A percentile compares a stretch with the other conserved stretches of the same genome.
phyloP scores from a whole-genome alignment of 1,140 invertebrate species.

The Saccostrea echinata region DNA sequence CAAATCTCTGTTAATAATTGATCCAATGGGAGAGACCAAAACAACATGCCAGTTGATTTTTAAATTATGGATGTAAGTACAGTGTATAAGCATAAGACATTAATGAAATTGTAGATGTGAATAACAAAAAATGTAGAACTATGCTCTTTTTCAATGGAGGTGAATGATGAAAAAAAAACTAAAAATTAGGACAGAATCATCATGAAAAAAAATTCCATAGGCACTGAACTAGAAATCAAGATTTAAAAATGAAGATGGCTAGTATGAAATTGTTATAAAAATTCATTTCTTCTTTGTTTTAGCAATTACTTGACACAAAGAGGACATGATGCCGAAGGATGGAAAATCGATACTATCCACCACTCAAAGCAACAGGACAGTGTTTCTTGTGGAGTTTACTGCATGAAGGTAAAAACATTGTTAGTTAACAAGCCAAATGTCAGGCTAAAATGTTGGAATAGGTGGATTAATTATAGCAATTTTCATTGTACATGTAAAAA shows the following conservation, averaged over 20 bases:
- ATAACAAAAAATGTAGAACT: background rate
- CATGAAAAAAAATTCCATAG: too few relatives aligned
- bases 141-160: too few relatives aligned
- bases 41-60: slow-evolving; percentile 7
- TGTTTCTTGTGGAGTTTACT: background rate
- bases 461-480: too few relatives aligned
- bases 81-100: background rate
- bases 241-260: background rate
- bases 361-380: slow-evolving; percentile 19
- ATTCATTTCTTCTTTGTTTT: background rate
- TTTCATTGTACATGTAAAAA: too few relatives aligned
- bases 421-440: too few relatives aligned
- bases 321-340: background rate
- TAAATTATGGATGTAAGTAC: background rate
- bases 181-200: too few relatives aligned
- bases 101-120: background rate
- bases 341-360: slow-evolving; percentile 21
- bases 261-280: background rate
- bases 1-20: background rate
- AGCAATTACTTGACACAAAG: background rate
- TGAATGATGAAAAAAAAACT: too few relatives aligned
- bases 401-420: background rate
- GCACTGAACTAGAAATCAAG: too few relatives aligned
- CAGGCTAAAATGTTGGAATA: too few relatives aligned
- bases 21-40: background rate